These are phyloP conservation scores for Tapera naevia DNA, from an alignment of 2,797 vertebrate species.

Conservation along the genomic window DNA sequence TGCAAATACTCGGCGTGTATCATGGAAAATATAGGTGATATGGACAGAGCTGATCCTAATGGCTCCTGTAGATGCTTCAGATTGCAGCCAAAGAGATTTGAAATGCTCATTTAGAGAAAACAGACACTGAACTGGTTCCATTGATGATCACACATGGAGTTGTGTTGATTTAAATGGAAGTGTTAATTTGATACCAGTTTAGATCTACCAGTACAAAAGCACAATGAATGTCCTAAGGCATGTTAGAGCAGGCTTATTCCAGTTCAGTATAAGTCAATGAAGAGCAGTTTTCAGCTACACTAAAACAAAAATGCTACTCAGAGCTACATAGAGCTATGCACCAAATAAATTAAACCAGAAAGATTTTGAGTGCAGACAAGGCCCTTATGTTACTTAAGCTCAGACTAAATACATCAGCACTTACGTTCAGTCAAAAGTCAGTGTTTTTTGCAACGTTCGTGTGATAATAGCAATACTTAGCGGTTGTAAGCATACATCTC, in stretches of 20 bases:
- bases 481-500: slow-evolving; percentile 4
- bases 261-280: background rate
- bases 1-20: slow-evolving; percentile 36
- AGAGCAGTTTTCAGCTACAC: background rate
- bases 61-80: slow-evolving; percentile 3
- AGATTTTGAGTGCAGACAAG: background rate
- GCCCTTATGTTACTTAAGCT: background rate
- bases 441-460: background rate
- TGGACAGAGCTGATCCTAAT: slow-evolving; percentile 6
- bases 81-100: background rate
- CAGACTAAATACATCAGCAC: background rate
- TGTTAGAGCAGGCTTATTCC: background rate
- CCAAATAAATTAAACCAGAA: background rate
- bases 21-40: slow-evolving; percentile 53
- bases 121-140: background rate
- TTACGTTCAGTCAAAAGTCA: background rate
- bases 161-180: slow-evolving; percentile 41
- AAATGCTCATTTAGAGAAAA: slow-evolving; percentile 31
- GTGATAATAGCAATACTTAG: slow-evolving; percentile 37
- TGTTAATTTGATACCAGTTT: slow-evolving; percentile 32
- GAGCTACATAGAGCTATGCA: background rate
- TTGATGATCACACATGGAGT: background rate
- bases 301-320: background rate
- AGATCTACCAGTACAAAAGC: background rate
- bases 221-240: background rate